phyloP scores from a whole-genome alignment of 1,140 invertebrate species.

The Scylla paramamosain region DNA sequence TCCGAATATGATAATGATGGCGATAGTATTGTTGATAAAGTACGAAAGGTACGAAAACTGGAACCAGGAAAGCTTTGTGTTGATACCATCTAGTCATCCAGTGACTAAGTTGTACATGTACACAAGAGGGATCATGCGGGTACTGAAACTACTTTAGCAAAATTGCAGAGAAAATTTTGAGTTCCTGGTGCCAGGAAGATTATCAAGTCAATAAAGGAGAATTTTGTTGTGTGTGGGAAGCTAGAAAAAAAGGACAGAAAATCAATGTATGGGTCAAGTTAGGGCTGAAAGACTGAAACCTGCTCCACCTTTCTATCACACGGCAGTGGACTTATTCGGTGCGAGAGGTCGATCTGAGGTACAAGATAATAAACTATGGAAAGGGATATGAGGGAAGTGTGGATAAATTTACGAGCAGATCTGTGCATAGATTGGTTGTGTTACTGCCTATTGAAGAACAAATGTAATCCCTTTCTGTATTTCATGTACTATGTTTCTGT shows the following conservation, averaged over 20 bases:
- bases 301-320: conserved; percentile 27
- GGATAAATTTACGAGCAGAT: conserved; percentile 39
- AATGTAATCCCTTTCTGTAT: not conserved
- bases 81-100: not conserved
- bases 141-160: conserved; percentile 1
- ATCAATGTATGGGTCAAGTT: no score
- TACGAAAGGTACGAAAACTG: conserved; percentile 30
- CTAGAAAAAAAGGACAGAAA: no score
- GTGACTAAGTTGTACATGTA: not conserved
- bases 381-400: conserved; percentile 48
- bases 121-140: conserved; percentile 9
- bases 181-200: not conserved
- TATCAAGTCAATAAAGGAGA: no score
- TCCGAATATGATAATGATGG: no score
- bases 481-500: not conserved
- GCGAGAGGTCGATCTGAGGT: conserved; percentile 40
- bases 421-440: conserved; percentile 43
- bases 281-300: not conserved
- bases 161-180: conserved; percentile 18
- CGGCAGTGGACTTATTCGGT: conserved; percentile 35
- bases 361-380: conserved; percentile 16
- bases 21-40: conserved; percentile 17
- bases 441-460: not conserved
- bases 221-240: no score
- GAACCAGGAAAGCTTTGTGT: no score